Evolutionary conservation across 2,888 invertebrate species (phyloP), one percentile per base, ranked within the genome.

Genomic region (Acrocyrtus sp.): DNA sequence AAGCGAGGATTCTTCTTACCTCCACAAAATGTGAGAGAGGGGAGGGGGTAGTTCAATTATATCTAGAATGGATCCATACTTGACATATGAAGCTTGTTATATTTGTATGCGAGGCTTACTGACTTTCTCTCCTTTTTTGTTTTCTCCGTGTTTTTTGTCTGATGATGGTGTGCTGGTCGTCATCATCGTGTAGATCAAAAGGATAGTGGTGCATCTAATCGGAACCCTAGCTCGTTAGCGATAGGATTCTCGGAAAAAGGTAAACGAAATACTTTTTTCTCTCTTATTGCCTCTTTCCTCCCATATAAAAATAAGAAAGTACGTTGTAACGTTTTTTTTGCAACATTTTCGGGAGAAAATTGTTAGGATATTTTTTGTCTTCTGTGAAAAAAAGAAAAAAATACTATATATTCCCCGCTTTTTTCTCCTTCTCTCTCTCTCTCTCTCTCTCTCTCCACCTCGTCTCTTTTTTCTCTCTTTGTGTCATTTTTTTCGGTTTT

Each of bases 181-280:
- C 29, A 12, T 67, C 29, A n/a, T 62, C 61, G 56, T 72, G 54
- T 63, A 78, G 79, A 82, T 74, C 74, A 80, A 58, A 86, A 83
- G 80, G 84, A 85, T 77, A 84, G 87, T 84, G 88, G 88, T 85
- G 88, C 88, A 83, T 88, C 89, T 61, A 87, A 88, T 84, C 89
- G 89, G 74, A 82, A 82, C 82, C 87, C 88, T 75, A 89, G 89
- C 82, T 89, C 89, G 75, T 87, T 89, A 83, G 88, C 89, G 80
- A 88, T 88, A 83, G 88, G 88, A 83, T 84, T 86, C 78, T 83
- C 85, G 81, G 88, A 88, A 82, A 88, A 88, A 87, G 86, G 88
- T 88, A 86, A 70, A 54, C 54, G 41, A 62, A 72, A 51, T 67
- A 47, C 41, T 62, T 70, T 58, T 50, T 41, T 51, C 56, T 45